Base-by-base conservation (phyloP, 2,888 invertebrate species). In the Scrobipalpa atriplicella region DNA sequence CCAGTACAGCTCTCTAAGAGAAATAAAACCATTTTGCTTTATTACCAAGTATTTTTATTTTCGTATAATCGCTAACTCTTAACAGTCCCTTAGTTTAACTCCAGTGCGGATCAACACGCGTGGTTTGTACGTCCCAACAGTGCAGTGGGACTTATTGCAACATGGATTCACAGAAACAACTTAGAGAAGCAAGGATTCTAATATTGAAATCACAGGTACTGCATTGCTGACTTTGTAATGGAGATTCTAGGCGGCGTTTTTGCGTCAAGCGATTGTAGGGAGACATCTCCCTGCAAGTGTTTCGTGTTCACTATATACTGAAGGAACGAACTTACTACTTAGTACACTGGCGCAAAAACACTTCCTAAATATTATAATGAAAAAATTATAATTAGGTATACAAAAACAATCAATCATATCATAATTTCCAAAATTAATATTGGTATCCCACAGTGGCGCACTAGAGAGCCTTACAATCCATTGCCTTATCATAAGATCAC, bases 11-110 rank as follows among this genome's bases (percentile, higher is more conserved):
- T 75, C 72, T 75, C 78, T 78, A 78, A 76, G 73, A 75, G 74
- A 77, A 84, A 84, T 82, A 81, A 84, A 86, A 82, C 74, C 71
- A 69, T 66, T 72, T 74, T 68, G 71, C 73, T 81, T 85, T 83
- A 84, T 85, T 87, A 88, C 81, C 85, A 90, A 87, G 85, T 87
- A 85, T 88, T 85, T 88, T 85, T 81, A 79, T 74, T 85, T 72
- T 81, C 77, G 79, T 38, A 78, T 80, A 81, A 82, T 84, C 74
- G 74, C 84, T 86, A 85, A 83, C 81, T 78, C 74, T 77, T 72
- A 79, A 83, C 81, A 83, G 81, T 83, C 77, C 80, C 79, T 81
- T 81, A 77, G 73, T 80, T 78, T 79, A 73, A 81, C 83, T 78
- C 76, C 76, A 78, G 79, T 81, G 82, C 79, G 73, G 77, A 76